These are phyloP conservation scores for Araneus ventricosus DNA, from an alignment of 1,140 invertebrate genomes.

Conservation along the genomic window DNA sequence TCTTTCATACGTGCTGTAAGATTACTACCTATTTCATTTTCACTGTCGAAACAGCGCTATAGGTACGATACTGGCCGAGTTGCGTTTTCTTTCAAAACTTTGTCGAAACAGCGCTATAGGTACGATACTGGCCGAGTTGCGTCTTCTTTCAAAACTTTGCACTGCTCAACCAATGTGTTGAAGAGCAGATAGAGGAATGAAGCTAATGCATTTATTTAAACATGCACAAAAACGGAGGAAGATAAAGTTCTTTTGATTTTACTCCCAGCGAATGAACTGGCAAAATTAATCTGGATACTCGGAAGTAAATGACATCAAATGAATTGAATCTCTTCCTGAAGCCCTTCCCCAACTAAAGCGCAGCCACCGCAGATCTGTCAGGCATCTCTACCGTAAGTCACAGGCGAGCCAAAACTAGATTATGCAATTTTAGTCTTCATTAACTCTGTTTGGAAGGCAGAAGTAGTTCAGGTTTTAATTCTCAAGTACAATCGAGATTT, in stretches of 20 bases:
- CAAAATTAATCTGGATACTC: neutral
- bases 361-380: neutral
- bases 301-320: neutral
- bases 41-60: no score
- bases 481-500: neutral
- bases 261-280: neutral
- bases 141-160: no score
- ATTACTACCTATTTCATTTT: no score
- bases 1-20: no score
- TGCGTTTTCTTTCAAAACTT: no score
- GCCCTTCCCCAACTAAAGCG: neutral
- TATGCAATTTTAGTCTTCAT: neutral
- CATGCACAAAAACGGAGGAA: neutral
- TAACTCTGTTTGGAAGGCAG: neutral
- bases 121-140: no score
- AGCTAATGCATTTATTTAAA: no score
- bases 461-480: neutral
- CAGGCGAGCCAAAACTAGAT: neutral
- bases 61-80: no score
- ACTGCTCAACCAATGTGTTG: no score
- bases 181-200: no score
- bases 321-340: neutral
- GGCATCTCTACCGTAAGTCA: neutral
- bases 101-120: no score
- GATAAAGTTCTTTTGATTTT: neutral